Conservation (phyloP, 2,888 invertebrate genomes). For the Cheilosia impressa region DNA sequence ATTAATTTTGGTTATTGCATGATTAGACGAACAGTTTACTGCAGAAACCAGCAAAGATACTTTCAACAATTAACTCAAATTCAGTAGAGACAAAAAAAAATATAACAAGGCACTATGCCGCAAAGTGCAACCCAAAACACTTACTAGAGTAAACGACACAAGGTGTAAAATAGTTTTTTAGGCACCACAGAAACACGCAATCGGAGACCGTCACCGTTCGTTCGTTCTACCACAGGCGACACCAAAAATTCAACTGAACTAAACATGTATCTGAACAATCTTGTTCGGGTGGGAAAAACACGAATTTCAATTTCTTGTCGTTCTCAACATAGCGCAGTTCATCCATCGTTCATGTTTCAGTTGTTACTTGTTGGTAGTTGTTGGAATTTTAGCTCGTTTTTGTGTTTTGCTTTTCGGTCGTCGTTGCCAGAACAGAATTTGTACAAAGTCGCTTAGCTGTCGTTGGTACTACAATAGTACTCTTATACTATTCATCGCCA, state of each 20-base stretch:
- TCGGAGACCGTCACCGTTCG: slow-evolving; percentile 7
- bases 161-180: slow-evolving; percentile 21
- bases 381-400: background rate
- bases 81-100: slow-evolving; percentile 5
- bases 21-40: slow-evolving; percentile 2
- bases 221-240: slow-evolving; percentile 55
- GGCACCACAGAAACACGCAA: slow-evolving; percentile 30
- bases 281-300: slow-evolving; percentile 70
- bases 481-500: too few relatives aligned
- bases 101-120: slow-evolving; percentile 27
- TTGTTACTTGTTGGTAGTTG: slow-evolving; percentile 2
- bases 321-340: slow-evolving; percentile 68
- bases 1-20: slow-evolving; percentile 27
- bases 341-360: background rate
- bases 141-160: slow-evolving; percentile 44
- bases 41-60: background rate
- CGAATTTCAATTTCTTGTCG: slow-evolving; percentile 68
- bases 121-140: slow-evolving; percentile 41
- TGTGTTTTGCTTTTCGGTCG: too few relatives aligned
- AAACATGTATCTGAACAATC: slow-evolving; percentile 70
- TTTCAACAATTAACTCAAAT: slow-evolving; percentile 16
- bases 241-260: slow-evolving; percentile 67
- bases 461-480: too few relatives aligned
- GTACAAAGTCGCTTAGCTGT: background rate
- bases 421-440: background rate